Conservation (phyloP, 2,797 vertebrate genomes). For the Eulemur albifrons region DNA sequence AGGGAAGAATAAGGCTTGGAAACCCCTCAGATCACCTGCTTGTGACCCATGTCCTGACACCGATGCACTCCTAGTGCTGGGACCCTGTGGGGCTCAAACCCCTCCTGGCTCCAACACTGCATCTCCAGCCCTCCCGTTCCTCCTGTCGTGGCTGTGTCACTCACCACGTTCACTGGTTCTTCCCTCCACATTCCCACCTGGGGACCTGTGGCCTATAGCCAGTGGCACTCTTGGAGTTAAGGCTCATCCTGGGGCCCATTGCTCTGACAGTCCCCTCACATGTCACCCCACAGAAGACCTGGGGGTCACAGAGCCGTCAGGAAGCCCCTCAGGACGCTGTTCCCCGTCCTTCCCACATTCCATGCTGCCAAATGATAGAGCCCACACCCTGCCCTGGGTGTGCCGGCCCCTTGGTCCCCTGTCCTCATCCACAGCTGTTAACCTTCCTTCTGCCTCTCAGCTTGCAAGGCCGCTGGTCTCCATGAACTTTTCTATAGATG, state of each 20-base stretch:
- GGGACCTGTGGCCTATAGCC: neutral
- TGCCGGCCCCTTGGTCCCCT: accelerated
- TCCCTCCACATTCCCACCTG: neutral
- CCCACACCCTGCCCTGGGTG: accelerated
- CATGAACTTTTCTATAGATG: neutral
- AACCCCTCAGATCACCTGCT: neutral
- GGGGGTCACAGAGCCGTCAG: accelerated
- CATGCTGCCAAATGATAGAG: accelerated
- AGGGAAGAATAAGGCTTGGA: neutral
- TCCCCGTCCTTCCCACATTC: accelerated
- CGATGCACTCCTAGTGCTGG: accelerated
- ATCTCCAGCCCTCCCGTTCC: accelerated
- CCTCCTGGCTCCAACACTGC: neutral
- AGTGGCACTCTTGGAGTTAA: neutral
- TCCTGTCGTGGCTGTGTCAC: too few species aligned
- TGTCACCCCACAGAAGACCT: accelerated
- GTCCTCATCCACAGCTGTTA: too few species aligned
- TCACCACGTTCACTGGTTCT: accelerated
- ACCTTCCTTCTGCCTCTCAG: accelerated
- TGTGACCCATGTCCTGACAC: neutral
- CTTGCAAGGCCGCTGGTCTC: accelerated
- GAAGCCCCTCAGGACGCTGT: too few species aligned
- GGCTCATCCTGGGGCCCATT: too few species aligned
- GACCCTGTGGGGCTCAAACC: neutral
- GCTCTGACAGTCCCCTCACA: too few species aligned